Base-by-base conservation (phyloP, 2,888 invertebrate genomes). In the Peribatodes rhomboidaria region DNA sequence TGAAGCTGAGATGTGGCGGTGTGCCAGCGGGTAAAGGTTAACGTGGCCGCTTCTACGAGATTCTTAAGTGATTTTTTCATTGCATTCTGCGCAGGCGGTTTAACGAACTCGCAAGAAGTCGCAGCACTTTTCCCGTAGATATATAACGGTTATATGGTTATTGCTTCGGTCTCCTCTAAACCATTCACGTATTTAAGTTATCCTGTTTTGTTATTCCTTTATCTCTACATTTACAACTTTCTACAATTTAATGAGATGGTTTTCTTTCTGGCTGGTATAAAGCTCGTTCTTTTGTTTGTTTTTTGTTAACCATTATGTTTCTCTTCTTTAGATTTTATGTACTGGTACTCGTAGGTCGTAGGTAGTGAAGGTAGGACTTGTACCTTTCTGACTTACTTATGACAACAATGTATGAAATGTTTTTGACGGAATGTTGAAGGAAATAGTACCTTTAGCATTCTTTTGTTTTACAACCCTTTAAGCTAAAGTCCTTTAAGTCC, bases 1-100 rank as follows among this genome's bases (percentile, higher is more conserved):
- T 83, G 84, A 81, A 85, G 78, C 78, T 76, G 70, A 70, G 68
- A 68, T 68, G 79, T 92, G 92, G 91, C 90, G 72, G 50, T 53
- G 75, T 84, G 91, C 92, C 92, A 92, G 79, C 84, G 72, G 79
- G 83, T 86, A 85, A 90, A 90, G 88, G 89, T 88, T 89, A 88
- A 87, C 88, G 86, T 87, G 85, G 84, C 78, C 81, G 81, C 80
- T 78, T 80, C 82, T 76, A 80, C 80, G 81, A 86, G 83, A 82
- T 87, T 88, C 88, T 86, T 89, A 88, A 90, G 88, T 89, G 89
- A 88, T 90, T 90, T 90, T 90, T 90, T 83, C 85, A 82, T 80
- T 79, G 76, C 80, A 82, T 80, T 81, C 78, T 76, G 79, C 78
- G 77, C 78, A 84, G 79, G 81, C 82, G 83, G 86, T 89, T 87